Evolutionary conservation across 2,888 invertebrate genomes (phyloP).

Genomic region (Opisthograptis luteolata): DNA sequence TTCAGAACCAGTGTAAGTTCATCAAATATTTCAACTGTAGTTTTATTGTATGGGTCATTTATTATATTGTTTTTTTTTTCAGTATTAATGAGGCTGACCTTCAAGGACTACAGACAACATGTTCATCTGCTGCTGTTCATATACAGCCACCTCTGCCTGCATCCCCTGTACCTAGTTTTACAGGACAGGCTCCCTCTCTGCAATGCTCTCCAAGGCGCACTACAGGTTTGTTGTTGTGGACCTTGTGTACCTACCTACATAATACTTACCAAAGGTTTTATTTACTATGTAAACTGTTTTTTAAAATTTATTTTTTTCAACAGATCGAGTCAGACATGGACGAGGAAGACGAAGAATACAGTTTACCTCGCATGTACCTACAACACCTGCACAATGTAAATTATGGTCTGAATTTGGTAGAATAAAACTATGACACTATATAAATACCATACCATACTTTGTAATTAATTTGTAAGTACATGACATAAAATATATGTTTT

Average conservation of each 20-base stretch:
- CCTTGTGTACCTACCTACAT: background rate
- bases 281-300: too few species aligned
- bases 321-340: background rate
- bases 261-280: background rate
- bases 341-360: background rate
- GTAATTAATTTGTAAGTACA: background rate
- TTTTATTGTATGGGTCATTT: too few species aligned
- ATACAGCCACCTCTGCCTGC: background rate
- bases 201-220: constrained; percentile 46
- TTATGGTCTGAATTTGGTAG: background rate
- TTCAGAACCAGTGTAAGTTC: background rate
- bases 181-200: background rate
- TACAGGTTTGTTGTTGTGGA: background rate
- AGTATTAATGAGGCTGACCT: background rate
- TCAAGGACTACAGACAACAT: background rate
- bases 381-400: background rate
- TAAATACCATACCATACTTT: too few species aligned
- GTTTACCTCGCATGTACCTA: background rate
- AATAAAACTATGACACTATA: background rate
- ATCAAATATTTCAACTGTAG: background rate
- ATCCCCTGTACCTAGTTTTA: background rate
- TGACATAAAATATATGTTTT: background rate
- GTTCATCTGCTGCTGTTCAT: background rate
- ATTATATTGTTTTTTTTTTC: background rate
- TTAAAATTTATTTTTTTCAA: background rate